Evolutionary conservation across 2,113 vertebrate genomes (phyloP), one percentile per base, ranked within the genome.

Genomic region (Meriones unguiculatus): DNA sequence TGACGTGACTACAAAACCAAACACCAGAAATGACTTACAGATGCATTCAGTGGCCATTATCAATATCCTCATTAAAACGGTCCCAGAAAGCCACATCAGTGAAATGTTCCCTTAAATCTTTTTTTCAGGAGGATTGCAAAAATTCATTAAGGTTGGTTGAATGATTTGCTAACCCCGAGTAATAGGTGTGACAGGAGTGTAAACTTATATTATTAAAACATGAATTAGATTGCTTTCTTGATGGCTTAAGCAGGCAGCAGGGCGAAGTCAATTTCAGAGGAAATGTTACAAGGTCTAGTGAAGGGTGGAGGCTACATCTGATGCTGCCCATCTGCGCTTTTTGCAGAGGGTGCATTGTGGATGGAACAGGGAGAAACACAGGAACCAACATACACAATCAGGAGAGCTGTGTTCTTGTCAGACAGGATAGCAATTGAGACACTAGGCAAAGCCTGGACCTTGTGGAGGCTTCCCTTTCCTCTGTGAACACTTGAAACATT

Each of bases 141-240:
- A 96, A 95, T 94, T 96, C 95, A 97, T 97, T 95, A 97, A 94
- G 11, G 54, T 88, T 86, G 95, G 62, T 82, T 87, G 94, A 84
- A 75, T 91, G 89, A 93, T 94, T 97, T 95, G 95, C 95, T 96
- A 96, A 87, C 96, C 86, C 85, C 2, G 1, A 86, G 88, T 94
- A 96, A 96, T 62, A 96, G 81, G 93, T 96, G 93, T 95, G 95
- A 96, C 72, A 78, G 38, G 64, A 92, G 64, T 96, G 52, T 95
- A 96, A 96, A 96, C 93, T 85, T 89, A n/a, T 38, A 72, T 95
- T 96, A 97, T 96, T 94, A 97, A 95, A 96, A 91, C 94, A 90
- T 89, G 93, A 94, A 94, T 91, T 95, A 82, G 38, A 89, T 96
- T 93, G 82, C 95, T 95, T 96, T 95, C 88, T 95, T 54, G 78